phyloP scores from a whole-genome alignment of 2,888 invertebrate genomes.

The Pristionchus maxplancki region DNA sequence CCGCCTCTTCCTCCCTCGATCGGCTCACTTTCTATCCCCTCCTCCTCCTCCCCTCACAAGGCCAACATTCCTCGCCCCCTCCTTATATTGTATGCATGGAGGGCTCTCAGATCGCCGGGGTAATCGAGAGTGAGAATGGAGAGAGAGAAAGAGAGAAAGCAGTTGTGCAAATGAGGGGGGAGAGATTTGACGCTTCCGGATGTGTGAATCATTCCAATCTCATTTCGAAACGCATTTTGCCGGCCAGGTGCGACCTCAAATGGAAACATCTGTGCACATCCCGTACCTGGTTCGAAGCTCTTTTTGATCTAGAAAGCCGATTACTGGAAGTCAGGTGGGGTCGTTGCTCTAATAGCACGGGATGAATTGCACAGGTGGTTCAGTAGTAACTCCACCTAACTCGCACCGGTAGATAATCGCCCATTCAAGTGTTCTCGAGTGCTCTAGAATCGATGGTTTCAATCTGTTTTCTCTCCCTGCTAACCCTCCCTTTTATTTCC shows the following conservation, averaged over 20 bases:
- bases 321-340: constrained; percentile 28
- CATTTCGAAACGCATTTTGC: too few species aligned
- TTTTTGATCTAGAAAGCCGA: constrained; percentile 19
- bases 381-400: too few species aligned
- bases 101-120: constrained; percentile 3
- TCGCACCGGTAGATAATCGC: neutral
- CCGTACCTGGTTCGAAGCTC: constrained; percentile 9
- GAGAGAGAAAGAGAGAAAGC: constrained; percentile 33
- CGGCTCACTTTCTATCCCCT: neutral
- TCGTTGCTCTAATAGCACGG: neutral
- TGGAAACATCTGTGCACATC: constrained; percentile 12
- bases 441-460: neutral
- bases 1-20: neutral
- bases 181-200: neutral
- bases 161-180: constrained; percentile 25
- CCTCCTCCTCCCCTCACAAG: constrained; percentile 13
- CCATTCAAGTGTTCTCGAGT: neutral
- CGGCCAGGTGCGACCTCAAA: too few species aligned
- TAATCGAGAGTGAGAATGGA: constrained; percentile 38
- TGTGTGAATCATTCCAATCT: neutral
- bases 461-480: neutral
- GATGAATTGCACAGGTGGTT: too few species aligned
- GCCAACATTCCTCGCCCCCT: neutral
- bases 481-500: constrained; percentile 39
- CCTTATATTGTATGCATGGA: constrained; percentile 42